Evolutionary conservation across 2,113 vertebrate genomes (phyloP).

Genomic region (Mesocricetus auratus): DNA sequence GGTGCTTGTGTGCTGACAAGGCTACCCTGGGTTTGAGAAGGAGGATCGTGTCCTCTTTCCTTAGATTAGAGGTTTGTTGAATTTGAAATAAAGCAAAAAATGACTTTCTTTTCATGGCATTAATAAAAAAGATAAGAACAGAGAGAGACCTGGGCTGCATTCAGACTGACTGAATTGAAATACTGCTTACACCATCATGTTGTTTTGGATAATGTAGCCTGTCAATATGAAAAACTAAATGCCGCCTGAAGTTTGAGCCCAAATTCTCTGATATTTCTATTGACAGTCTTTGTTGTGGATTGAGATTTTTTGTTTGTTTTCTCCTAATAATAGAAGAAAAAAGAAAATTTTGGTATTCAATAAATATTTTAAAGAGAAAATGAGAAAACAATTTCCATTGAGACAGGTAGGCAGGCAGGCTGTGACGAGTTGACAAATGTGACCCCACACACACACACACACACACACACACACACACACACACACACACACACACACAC

Average conservation of each 20-base stretch:
- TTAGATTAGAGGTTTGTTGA: conserved; percentile 53
- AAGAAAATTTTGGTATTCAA: background rate
- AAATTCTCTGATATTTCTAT: conserved; percentile 33
- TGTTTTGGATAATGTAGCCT: conserved; percentile 20
- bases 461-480: too few relatives aligned
- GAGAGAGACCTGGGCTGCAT: background rate
- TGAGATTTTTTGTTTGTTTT: conserved; percentile 5
- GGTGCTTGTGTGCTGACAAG: conserved; percentile 60
- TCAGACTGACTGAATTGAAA: conserved; percentile 15
- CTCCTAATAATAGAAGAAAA: background rate
- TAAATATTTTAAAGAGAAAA: conserved; percentile 45
- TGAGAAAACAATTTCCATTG: conserved; percentile 17
- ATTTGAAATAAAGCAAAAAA: conserved; percentile 60
- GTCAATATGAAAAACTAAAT: conserved; percentile 32
- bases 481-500: too few relatives aligned
- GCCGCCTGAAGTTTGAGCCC: conserved; percentile 6
- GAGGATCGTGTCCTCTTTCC: conserved; percentile 46
- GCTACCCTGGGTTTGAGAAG: conserved; percentile 58
- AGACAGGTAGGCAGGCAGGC: background rate
- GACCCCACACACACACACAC: too few relatives aligned
- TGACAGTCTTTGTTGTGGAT: conserved; percentile 47
- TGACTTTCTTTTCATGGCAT: conserved; percentile 21
- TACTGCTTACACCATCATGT: conserved; percentile 29
- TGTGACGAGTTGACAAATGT: background rate
- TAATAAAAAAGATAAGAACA: conserved; percentile 56